Evolutionary conservation across 2,113 vertebrate species (phyloP).

Genomic region (Sula dactylatra): DNA sequence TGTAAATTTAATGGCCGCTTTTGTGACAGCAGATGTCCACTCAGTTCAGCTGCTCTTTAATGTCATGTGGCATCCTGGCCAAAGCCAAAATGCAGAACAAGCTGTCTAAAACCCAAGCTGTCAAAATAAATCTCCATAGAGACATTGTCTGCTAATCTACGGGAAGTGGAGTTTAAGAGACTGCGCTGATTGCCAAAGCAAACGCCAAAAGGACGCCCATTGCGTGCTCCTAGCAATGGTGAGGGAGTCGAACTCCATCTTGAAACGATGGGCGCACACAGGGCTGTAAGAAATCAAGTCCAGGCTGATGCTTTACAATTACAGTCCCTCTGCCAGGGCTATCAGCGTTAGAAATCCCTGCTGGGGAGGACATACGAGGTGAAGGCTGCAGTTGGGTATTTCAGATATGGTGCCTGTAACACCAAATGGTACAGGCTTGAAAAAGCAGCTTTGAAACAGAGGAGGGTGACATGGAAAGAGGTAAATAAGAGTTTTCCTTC

Average conservation of each 20-base stretch:
- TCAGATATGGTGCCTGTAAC: not conserved
- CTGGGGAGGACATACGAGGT: not conserved
- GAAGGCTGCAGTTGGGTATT: not conserved
- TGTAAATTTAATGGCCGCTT: slow-evolving; percentile 14
- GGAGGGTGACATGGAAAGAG: not conserved
- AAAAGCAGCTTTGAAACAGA: not conserved
- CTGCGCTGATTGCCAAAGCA: not conserved
- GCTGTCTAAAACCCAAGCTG: slow-evolving; percentile 26
- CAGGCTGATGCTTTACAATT: not conserved
- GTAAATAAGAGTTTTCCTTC: not conserved
- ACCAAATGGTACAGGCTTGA: not conserved
- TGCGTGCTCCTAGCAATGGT: not conserved
- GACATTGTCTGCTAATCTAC: not conserved
- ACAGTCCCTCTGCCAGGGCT: not conserved
- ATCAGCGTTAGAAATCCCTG: not conserved
- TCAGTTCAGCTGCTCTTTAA: slow-evolving; percentile 17
- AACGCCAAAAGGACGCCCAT: not conserved
- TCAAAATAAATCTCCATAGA: slow-evolving; percentile 23
- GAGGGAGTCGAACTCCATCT: not conserved
- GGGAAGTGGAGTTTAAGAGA: not conserved
- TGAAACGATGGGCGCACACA: not conserved
- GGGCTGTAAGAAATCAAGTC: not conserved
- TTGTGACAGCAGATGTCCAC: slow-evolving; percentile 35
- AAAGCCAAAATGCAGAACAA: slow-evolving; percentile 22
- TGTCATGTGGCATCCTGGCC: not conserved